Evolutionary conservation across 37 sponge, comb jelly and placozoan species (phyloP), one percentile per base, ranked within the genome.

Genomic region (Ephydatia muelleri): DNA sequence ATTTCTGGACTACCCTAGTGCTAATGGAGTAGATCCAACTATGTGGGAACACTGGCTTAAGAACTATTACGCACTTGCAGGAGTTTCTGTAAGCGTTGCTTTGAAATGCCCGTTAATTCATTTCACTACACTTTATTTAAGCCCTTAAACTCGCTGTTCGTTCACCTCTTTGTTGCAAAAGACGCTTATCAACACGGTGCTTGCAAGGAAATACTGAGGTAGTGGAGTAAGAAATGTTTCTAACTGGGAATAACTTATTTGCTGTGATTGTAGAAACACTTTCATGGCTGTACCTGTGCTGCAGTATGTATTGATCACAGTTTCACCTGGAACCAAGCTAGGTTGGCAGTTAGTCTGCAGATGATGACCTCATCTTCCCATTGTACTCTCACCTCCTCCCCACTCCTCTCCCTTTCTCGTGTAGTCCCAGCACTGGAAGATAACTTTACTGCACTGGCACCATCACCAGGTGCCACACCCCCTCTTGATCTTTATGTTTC

Each of bases 91-190:
- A 82, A 85, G 89, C 65, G 25, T 19, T 36, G 2, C 36, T 0
- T 2, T 21, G 3, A 47, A 31, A 28, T 74, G 29, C 32, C 29
- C 36, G 38, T n/a, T 36, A 11, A 64, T 30, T 64, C 66, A 2
- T 6, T 32, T 48, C 28, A 37, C 76, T 0, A 8, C 27, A 33
- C 38, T 43, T 11, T n/a, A 71, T 68, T 84, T 49, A 88, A 97
- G 96, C 94, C 97, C 23, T 36, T 96, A 48, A 99, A 96, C 80
- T 85, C 89, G 28, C 85, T 99, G 26, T 99, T 97, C 66, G 80
- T 96, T 31, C 88, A 87, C 72, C 78, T 96, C 33, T 95, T 99
- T 86, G 94, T 93, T 38, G 92, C 90, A 23, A 92, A 88, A 31
- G 96, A 92, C 65, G 92, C 70, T 0, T 91, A 82, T 82, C 68